Conservation (phyloP, 2,113 vertebrate genomes). For the Ornithorhynchus anatinus region DNA sequence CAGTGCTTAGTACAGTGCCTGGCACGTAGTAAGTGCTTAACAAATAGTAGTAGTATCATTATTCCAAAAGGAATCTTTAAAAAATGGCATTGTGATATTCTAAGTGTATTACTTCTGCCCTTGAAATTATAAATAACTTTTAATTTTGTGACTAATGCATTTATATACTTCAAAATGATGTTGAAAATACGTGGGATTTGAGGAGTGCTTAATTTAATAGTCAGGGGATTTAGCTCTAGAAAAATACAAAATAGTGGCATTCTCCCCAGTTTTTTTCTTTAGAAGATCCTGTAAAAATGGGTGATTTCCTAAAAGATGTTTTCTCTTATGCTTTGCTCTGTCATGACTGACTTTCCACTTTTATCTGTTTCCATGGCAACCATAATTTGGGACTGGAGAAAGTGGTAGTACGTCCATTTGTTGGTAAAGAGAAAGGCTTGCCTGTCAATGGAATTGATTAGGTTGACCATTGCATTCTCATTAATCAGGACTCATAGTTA, state of each 20-base stretch:
- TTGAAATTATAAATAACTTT: background rate
- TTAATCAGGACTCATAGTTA: conserved; percentile 46
- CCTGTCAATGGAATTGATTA: conserved; percentile 37
- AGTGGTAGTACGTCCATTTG: conserved; percentile 36
- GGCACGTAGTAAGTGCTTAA: no score
- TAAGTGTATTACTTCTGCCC: background rate
- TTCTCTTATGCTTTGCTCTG: conserved; percentile 48
- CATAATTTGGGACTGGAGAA: conserved; percentile 58
- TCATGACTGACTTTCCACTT: conserved; percentile 61
- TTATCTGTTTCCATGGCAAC: conserved; percentile 74
- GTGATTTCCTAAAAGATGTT: conserved; percentile 54
- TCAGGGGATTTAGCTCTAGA: background rate
- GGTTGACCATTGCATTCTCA: conserved; percentile 18
- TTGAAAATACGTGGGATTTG: background rate
- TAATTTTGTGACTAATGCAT: background rate
- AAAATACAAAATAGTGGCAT: conserved; percentile 1
- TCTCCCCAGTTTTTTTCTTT: background rate
- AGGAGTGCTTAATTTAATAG: background rate
- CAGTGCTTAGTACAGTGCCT: no score
- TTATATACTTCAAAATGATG: background rate
- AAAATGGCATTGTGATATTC: no score
- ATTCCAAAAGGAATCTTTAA: no score
- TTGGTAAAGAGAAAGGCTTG: conserved; percentile 39
- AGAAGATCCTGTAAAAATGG: conserved; percentile 11
- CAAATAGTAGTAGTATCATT: no score